Percentiles rank a stretch among this genome's conserved stretches.
Conservation (phyloP, 1,140 invertebrate species). For the Mylabris phalerata region DNA sequence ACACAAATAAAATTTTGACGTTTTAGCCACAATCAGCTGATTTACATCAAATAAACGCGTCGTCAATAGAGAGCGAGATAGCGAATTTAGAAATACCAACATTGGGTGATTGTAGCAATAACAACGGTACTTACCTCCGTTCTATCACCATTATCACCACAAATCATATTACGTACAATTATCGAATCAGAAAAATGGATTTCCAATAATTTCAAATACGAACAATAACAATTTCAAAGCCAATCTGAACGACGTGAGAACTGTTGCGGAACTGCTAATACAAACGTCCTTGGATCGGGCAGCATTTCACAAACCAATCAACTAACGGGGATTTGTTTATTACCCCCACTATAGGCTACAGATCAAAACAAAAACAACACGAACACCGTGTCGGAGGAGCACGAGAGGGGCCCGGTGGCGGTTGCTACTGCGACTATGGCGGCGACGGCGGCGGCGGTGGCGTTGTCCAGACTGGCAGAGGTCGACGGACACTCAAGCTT, state of each 20-base stretch:
- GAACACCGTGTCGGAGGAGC: background rate
- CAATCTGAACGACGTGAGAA: no score
- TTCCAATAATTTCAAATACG: no score
- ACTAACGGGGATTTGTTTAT: conserved; percentile 28
- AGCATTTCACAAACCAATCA: conserved; percentile 19
- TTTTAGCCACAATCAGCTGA: conserved; percentile 33
- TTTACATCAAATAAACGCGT: conserved; percentile 29
- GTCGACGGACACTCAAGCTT: conserved; percentile 1
- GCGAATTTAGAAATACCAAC: background rate
- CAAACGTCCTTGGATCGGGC: conserved; percentile 12
- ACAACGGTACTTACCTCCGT: background rate
- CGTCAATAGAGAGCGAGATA: conserved; percentile 9
- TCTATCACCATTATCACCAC: conserved; percentile 27
- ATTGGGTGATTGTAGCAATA: background rate
- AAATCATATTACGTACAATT: conserved; percentile 40
- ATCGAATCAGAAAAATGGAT: no score
- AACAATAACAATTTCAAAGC: no score
- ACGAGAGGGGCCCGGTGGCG: background rate
- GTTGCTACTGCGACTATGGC: background rate
- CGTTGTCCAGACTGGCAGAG: conserved; percentile 11
- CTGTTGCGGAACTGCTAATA: conserved; percentile 24
- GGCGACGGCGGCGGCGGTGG: background rate
- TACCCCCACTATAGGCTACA: conserved; percentile 18
- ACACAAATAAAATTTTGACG: conserved; percentile 10
- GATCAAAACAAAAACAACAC: conserved; percentile 31